Conservation (phyloP, 2,888 invertebrate species). For the Folsomia manolachei region DNA sequence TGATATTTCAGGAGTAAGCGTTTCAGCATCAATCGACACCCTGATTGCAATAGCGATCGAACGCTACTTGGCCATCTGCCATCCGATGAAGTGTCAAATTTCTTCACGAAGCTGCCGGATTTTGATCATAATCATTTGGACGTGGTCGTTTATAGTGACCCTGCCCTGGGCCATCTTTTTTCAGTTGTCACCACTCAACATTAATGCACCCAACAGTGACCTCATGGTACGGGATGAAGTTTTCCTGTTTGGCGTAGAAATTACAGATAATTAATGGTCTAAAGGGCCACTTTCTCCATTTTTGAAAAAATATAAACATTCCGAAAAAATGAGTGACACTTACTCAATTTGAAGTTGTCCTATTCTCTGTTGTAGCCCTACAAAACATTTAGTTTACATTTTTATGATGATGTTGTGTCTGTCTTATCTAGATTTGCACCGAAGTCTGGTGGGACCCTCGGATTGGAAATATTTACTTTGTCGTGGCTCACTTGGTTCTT, state of each 20-base stretch:
- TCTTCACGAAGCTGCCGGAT: conserved; percentile 55
- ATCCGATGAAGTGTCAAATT: conserved; percentile 57
- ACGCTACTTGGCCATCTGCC: conserved; percentile 58
- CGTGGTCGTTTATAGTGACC: conserved; percentile 56
- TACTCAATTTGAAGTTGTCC: too few relatives aligned
- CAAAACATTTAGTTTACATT: too few relatives aligned
- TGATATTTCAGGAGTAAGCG: conserved; percentile 62
- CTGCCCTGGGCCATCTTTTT: conserved; percentile 59
- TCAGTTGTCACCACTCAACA: conserved; percentile 53
- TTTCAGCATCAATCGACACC: conserved; percentile 61
- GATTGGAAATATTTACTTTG: conserved; percentile 58
- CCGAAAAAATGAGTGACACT: too few relatives aligned
- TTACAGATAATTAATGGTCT: too few relatives aligned
- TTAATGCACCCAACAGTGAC: conserved; percentile 52
- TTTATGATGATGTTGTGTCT: too few relatives aligned
- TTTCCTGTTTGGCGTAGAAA: not conserved
- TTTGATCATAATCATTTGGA: conserved; percentile 57
- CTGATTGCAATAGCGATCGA: conserved; percentile 61
- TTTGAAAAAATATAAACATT: too few relatives aligned
- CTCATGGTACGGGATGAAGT: conserved; percentile 52
- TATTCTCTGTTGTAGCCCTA: too few relatives aligned
- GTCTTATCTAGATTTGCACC: conserved; percentile 55
- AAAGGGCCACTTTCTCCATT: too few relatives aligned
- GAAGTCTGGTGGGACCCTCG: conserved; percentile 57
- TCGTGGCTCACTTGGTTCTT: conserved; percentile 58